Conservation (phyloP, 1,140 invertebrate species). For the Magallana angulata region DNA sequence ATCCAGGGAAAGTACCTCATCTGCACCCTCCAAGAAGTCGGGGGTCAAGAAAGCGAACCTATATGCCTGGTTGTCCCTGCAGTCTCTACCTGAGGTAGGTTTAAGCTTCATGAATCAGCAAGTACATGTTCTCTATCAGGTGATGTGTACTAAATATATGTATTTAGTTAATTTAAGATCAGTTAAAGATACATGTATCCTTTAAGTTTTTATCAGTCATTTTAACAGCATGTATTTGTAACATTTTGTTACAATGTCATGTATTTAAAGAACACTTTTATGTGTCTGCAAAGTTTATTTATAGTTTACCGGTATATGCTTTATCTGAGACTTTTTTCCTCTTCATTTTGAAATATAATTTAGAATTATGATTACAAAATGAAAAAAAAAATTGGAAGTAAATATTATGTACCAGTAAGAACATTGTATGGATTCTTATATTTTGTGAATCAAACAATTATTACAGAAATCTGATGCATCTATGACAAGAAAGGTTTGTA, state of each 20-base stretch:
- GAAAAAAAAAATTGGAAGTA: too few relatives aligned
- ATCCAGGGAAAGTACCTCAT: slow-evolving; percentile 37
- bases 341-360: too few relatives aligned
- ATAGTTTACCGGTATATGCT: too few relatives aligned
- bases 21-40: slow-evolving; percentile 13
- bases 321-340: too few relatives aligned
- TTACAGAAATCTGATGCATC: slow-evolving; percentile 7
- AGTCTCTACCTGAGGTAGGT: slow-evolving; percentile 93
- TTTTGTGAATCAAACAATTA: background rate
- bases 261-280: background rate
- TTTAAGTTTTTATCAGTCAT: too few relatives aligned
- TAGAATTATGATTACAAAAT: too few relatives aligned
- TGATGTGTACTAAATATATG: background rate
- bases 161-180: background rate
- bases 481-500: slow-evolving; percentile 14
- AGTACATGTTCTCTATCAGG: too few relatives aligned
- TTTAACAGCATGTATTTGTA: background rate
- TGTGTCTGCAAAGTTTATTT: too few relatives aligned
- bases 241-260: background rate
- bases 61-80: slow-evolving; percentile 96
- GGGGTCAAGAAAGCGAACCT: slow-evolving; percentile 92
- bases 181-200: background rate
- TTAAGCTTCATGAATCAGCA: too few relatives aligned
- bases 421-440: too few relatives aligned
- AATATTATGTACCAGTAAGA: too few relatives aligned